Percentiles rank a stretch among this genome's conserved stretches.
These are phyloP conservation scores for Agrypnus murinus DNA, from an alignment of 2,888 invertebrate species.

Conservation along the genomic window DNA sequence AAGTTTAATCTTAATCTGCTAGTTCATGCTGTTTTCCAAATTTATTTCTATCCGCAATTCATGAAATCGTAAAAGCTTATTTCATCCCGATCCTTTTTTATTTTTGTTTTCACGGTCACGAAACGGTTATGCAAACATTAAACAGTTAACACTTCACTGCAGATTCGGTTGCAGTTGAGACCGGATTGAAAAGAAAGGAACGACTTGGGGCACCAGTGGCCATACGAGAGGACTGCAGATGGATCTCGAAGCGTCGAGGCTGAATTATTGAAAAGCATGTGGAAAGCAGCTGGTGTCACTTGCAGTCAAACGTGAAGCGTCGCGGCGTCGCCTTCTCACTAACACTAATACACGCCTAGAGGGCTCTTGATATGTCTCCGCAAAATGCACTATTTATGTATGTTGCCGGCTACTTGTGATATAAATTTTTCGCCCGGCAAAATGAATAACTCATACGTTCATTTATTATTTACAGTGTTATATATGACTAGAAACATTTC, in stretches of 20 bases:
- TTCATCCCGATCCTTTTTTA: not conserved
- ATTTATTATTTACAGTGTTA: constrained; percentile 26
- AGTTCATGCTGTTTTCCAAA: not conserved
- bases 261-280: constrained; percentile 64
- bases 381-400: constrained; percentile 53
- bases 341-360: constrained; percentile 44
- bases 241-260: constrained; percentile 60
- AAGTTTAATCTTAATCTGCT: not conserved
- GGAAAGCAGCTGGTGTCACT: constrained; percentile 64
- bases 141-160: constrained; percentile 30
- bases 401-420: constrained; percentile 40
- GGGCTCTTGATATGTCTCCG: constrained; percentile 42
- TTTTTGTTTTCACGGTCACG: not conserved
- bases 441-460: constrained; percentile 40
- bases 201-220: constrained; percentile 38
- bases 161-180: constrained; percentile 37
- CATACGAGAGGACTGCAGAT: constrained; percentile 60
- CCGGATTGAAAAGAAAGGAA: constrained; percentile 21
- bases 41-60: not conserved
- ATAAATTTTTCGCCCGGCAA: constrained; percentile 32
- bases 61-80: not conserved
- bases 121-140: constrained; percentile 15
- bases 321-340: constrained; percentile 45
- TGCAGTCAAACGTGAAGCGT: constrained; percentile 54
- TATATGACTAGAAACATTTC: not conserved